These are phyloP conservation scores for Pitangus sulphuratus DNA, from an alignment of 2,797 vertebrate species.

Conservation along the genomic window DNA sequence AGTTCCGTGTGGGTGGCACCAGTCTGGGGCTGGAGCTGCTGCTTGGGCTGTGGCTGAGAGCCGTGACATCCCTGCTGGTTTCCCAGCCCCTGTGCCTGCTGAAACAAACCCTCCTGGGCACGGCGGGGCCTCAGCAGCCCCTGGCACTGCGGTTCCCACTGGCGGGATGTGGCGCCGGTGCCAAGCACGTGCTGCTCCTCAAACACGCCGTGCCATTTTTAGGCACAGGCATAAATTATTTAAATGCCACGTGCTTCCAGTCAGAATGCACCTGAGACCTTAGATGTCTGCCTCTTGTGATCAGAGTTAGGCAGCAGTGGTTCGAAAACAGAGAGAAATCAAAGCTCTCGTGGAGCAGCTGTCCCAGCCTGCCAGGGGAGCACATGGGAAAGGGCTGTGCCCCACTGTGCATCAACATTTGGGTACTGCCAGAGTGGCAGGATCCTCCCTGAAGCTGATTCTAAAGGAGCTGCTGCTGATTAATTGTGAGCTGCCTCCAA, in stretches of 20 bases:
- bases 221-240: neutral
- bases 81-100: neutral
- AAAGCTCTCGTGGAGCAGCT: neutral
- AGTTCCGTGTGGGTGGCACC: neutral
- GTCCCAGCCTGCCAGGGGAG: neutral
- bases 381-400: neutral
- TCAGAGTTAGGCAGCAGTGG: neutral
- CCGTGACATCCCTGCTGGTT: neutral
- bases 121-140: rapidly evolving
- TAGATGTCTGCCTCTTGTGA: neutral
- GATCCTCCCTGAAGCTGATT: rapidly evolving
- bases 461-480: neutral
- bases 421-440: rapidly evolving
- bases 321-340: conserved; percentile 3
- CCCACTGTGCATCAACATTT: rapidly evolving
- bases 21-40: neutral
- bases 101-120: neutral
- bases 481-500: neutral
- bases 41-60: neutral
- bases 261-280: neutral
- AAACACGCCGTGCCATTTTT: neutral
- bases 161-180: rapidly evolving
- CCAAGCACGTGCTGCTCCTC: neutral
- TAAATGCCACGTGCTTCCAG: neutral
- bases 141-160: neutral